Evolutionary conservation across 2,888 invertebrate genomes (phyloP).

Genomic region (Callosobruchus maculatus): DNA sequence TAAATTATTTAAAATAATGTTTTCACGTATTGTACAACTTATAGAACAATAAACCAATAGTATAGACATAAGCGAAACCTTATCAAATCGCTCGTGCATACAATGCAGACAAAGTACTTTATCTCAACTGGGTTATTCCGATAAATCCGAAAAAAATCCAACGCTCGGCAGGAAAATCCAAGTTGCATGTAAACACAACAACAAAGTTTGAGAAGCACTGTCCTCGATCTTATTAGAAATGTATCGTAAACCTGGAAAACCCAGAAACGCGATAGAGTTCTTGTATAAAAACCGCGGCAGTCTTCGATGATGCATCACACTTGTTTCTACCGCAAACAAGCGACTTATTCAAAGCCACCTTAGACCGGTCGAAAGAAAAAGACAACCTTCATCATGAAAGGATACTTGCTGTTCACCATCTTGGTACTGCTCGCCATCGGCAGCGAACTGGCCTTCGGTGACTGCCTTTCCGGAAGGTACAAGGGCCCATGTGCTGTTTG

Average conservation of each 20-base stretch:
- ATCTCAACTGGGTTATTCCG: no score
- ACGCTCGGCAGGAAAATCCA: no score
- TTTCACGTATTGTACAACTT: no score
- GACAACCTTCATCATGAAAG: neutral
- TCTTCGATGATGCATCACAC: neutral
- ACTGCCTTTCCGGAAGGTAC: slow-evolving; percentile 9
- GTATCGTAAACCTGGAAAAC: neutral
- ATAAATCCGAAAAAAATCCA: no score
- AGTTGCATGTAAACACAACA: no score
- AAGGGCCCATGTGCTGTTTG: slow-evolving; percentile 9
- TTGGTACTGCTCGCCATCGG: slow-evolving; percentile 3
- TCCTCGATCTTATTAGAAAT: no score
- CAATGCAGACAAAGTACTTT: no score
- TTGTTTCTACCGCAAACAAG: neutral
- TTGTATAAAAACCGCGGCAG: neutral
- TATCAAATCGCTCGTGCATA: no score
- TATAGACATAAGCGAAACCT: no score
- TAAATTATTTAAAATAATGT: no score
- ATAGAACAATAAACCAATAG: no score
- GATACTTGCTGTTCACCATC: neutral
- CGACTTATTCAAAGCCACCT: neutral
- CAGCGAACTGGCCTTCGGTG: slow-evolving; percentile 8
- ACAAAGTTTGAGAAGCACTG: no score
- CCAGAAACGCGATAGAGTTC: neutral
- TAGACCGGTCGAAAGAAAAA: neutral